Conservation (phyloP, 1,140 invertebrate species). For the Dreissena rostriformis region DNA sequence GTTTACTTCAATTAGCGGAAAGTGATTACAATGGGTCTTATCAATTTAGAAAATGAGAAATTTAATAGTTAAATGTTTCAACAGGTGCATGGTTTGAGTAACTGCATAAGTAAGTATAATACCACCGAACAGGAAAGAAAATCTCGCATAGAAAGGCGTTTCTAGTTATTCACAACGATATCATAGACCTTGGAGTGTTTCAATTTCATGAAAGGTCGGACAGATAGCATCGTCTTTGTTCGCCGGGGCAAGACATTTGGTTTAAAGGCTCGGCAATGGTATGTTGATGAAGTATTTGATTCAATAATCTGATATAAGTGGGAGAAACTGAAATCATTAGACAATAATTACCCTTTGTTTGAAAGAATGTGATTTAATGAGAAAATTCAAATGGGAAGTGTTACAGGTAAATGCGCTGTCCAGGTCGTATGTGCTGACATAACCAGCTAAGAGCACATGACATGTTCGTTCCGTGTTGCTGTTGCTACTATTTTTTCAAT, state of each 20-base stretch:
- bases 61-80: conserved; percentile 13
- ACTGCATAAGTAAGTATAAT: not conserved
- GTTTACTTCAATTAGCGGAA: conserved; percentile 19
- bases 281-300: conserved; percentile 17
- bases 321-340: conserved; percentile 36
- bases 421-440: too few relatives aligned
- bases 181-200: not conserved
- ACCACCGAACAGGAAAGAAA: not conserved
- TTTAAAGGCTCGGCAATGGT: not conserved
- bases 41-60: conserved; percentile 3
- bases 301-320: conserved; percentile 31
- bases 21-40: conserved; percentile 25
- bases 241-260: not conserved
- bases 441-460: too few relatives aligned
- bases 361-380: conserved; percentile 29
- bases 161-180: not conserved
- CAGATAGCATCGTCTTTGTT: conserved; percentile 10
- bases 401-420: too few relatives aligned
- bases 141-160: conserved; percentile 12
- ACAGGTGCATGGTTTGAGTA: conserved; percentile 29
- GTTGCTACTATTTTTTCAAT: too few relatives aligned
- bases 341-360: conserved; percentile 36
- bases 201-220: not conserved
- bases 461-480: too few relatives aligned
- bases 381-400: too few relatives aligned